Evolutionary conservation across 2,113 vertebrate genomes (phyloP).

Genomic region (Odobenus rosmarus): DNA sequence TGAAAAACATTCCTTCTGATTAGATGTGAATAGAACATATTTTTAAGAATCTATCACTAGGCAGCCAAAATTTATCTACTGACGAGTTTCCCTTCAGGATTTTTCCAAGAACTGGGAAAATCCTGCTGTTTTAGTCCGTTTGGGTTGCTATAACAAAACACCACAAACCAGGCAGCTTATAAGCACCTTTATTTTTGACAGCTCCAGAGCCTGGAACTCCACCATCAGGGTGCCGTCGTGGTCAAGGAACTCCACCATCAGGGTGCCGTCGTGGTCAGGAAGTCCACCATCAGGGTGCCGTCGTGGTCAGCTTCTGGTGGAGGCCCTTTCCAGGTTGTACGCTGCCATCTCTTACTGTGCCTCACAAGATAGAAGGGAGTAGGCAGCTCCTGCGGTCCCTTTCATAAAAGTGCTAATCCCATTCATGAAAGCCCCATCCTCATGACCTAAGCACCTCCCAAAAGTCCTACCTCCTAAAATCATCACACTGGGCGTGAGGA

Average conservation of each 20-base stretch:
- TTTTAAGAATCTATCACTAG: neutral
- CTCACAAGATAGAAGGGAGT: neutral
- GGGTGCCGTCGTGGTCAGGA: too few relatives aligned
- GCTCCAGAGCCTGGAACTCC: neutral
- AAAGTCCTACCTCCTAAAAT: neutral
- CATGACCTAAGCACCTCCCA: neutral
- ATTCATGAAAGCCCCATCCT: neutral
- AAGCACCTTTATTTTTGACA: neutral
- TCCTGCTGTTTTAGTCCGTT: conserved; percentile 1
- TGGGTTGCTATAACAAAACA: neutral
- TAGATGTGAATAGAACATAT: neutral
- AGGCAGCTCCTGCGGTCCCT: neutral
- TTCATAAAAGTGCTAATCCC: neutral
- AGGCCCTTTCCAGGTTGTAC: neutral
- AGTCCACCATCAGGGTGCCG: too few relatives aligned
- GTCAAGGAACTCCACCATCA: too few relatives aligned
- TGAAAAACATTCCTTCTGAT: conserved; percentile 27
- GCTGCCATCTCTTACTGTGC: neutral
- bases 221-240: neutral
- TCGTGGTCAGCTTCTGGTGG: neutral
- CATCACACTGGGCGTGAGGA: neutral
- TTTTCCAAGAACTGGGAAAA: conserved; percentile 20
- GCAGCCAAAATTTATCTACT: conserved; percentile 4
- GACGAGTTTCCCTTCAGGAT: neutral
- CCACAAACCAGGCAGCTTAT: neutral